These are phyloP conservation scores for Syndactyla subalaris DNA, from an alignment of 2,797 vertebrate species.

Conservation along the genomic window DNA sequence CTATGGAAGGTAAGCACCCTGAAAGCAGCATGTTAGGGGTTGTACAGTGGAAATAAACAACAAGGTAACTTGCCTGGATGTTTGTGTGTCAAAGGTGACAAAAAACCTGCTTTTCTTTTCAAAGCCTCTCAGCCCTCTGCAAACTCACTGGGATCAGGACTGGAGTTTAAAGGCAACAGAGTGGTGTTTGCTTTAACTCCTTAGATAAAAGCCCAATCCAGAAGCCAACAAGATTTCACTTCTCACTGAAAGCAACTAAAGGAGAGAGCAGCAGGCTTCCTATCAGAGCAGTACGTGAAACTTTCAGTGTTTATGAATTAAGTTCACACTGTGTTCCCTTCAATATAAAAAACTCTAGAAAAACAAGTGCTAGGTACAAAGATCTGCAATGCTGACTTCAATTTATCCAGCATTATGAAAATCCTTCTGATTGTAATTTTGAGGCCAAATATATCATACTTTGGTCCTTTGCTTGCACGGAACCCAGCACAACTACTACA, in stretches of 20 bases:
- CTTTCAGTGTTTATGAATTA: neutral
- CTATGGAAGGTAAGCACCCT: constrained; percentile 58
- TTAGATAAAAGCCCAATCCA: constrained; percentile 35
- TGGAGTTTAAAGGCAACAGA: constrained; percentile 57
- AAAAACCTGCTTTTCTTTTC: constrained; percentile 37
- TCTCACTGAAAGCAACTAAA: constrained; percentile 1
- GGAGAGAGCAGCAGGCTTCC: neutral
- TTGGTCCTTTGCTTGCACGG: neutral
- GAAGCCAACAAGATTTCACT: constrained; percentile 30
- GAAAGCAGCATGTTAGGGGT: neutral
- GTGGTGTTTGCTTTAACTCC: constrained; percentile 64
- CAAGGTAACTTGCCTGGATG: constrained; percentile 59
- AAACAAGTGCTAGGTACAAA: constrained; percentile 27
- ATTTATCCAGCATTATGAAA: constrained; percentile 54
- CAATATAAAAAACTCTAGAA: constrained; percentile 19
- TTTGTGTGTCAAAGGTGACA: constrained; percentile 70
- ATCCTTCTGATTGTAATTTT: constrained; percentile 36
- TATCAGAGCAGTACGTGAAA: constrained; percentile 37
- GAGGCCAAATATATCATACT: neutral
- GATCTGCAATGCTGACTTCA: neutral
- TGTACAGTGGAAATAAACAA: constrained; percentile 67
- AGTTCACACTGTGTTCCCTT: neutral
- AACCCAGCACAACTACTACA: neutral
- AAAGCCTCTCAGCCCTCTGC: constrained; percentile 66
- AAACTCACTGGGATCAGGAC: constrained; percentile 53